Evolutionary conservation across 1,140 invertebrate species (phyloP).

Genomic region (Nasonia giraulti): DNA sequence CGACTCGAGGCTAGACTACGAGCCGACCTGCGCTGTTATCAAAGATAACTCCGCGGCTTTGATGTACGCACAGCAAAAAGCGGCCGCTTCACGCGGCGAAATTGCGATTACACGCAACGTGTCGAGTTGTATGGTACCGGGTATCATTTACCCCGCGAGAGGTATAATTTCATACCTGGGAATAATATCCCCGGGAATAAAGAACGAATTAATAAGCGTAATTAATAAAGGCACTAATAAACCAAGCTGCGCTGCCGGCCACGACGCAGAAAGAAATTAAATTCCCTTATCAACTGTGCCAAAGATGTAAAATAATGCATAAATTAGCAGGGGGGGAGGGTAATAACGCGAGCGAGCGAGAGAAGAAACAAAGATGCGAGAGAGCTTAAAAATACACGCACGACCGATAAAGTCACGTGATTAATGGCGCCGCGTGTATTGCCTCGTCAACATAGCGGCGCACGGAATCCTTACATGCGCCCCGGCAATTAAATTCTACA

Average conservation of each 20-base stretch:
- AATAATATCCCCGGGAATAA: background rate
- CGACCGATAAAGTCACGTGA: slow-evolving; percentile 24
- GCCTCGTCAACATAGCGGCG: slow-evolving; percentile 20
- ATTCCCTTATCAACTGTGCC: slow-evolving; percentile 26
- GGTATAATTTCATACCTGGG: background rate
- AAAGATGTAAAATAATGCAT: slow-evolving; percentile 32
- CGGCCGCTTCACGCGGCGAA: background rate
- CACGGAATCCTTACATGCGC: slow-evolving; percentile 25
- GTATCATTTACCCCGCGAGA: background rate
- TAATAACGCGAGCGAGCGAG: slow-evolving; percentile 15
- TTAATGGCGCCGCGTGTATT: slow-evolving; percentile 35
- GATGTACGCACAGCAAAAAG: background rate
- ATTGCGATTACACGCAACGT: background rate
- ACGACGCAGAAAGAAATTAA: slow-evolving; percentile 19
- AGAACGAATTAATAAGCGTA: slow-evolving; percentile 12
- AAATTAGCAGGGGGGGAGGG: background rate
- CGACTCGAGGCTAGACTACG: background rate
- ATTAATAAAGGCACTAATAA: slow-evolving; percentile 30
- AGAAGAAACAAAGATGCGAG: slow-evolving; percentile 22
- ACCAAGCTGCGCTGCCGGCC: background rate
- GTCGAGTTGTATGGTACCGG: background rate
- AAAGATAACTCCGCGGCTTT: background rate
- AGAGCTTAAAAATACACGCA: slow-evolving; percentile 12
- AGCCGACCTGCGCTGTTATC: background rate
- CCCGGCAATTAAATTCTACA: slow-evolving; percentile 39